Evolutionary conservation across 2,888 invertebrate genomes (phyloP).

Genomic region (Spatulosminthurus flaviceps): DNA sequence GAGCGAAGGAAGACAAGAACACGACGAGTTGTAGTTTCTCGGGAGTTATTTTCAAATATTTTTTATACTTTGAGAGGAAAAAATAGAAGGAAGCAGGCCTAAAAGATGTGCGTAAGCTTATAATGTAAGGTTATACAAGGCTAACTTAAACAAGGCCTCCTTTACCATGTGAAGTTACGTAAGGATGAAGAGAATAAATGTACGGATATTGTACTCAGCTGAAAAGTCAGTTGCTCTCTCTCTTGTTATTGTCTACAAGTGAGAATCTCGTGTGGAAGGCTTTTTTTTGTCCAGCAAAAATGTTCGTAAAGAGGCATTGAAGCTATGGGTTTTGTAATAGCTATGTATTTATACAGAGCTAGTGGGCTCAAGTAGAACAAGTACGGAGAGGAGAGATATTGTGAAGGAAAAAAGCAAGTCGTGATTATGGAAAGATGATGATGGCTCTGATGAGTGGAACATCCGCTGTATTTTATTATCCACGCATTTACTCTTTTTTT

Average conservation of each 20-base stretch:
- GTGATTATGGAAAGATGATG: conserved; percentile 28
- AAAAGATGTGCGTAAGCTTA: too few relatives aligned
- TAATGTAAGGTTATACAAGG: conserved; percentile 8
- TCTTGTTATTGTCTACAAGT: not conserved
- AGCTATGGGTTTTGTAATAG: not conserved
- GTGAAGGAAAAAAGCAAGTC: not conserved
- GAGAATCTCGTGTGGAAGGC: too few relatives aligned
- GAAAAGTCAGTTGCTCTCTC: not conserved
- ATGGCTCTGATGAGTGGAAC: conserved; percentile 27
- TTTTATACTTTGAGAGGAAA: not conserved
- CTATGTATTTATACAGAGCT: not conserved
- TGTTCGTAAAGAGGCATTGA: too few relatives aligned
- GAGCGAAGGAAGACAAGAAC: not conserved
- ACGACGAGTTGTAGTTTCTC: conserved; percentile 21
- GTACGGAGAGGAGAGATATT: not conserved
- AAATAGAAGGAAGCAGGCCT: conserved; percentile 22
- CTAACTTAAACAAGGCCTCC: not conserved
- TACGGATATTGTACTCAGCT: not conserved
- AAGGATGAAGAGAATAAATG: too few relatives aligned
- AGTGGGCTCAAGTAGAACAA: not conserved
- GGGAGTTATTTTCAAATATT: conserved; percentile 1
- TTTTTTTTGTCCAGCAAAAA: too few relatives aligned
- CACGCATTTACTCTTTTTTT: not conserved
- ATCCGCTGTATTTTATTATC: conserved; percentile 28
- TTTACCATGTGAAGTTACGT: too few relatives aligned